These are phyloP conservation scores for Hypothenemus hampei DNA, from an alignment of 1,140 invertebrate genomes.

Conservation along the genomic window DNA sequence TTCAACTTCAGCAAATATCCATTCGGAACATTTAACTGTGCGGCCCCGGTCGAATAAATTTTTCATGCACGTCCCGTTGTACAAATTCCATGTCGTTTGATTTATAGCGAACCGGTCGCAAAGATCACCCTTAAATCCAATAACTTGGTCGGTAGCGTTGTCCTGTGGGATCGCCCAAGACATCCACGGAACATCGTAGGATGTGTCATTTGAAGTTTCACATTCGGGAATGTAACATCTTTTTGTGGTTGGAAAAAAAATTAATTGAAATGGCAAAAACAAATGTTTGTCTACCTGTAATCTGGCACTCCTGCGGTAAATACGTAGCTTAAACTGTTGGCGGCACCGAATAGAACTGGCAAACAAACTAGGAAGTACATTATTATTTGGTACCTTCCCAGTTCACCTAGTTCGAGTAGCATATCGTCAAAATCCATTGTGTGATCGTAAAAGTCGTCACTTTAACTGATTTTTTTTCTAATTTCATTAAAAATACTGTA, in stretches of 20 bases:
- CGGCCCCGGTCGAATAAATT: constrained; percentile 38
- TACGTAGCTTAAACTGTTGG: constrained; percentile 57
- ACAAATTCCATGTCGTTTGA: constrained; percentile 16
- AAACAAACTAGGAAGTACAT: constrained; percentile 55
- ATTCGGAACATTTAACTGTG: constrained; percentile 45
- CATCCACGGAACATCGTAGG: constrained; percentile 47
- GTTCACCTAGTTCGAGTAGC: constrained; percentile 54
- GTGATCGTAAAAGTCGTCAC: background rate
- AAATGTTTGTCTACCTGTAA: constrained; percentile 46
- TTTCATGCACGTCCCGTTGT: constrained; percentile 36
- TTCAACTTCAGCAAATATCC: constrained; percentile 50
- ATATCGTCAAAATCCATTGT: constrained; percentile 55
- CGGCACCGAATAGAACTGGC: constrained; percentile 54
- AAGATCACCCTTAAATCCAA: constrained; percentile 30
- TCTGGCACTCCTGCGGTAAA: constrained; percentile 55
- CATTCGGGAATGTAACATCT: constrained; percentile 51
- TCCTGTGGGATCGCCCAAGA: constrained; percentile 44
- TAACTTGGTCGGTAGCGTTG: constrained; percentile 18
- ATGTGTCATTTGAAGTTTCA: constrained; percentile 40
- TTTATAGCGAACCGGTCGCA: constrained; percentile 37
- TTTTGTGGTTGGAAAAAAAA: background rate
- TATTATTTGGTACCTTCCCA: constrained; percentile 53
- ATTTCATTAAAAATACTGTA: too few species aligned
- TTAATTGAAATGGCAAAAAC: background rate
- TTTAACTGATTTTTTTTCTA: too few species aligned